These are phyloP conservation scores for Busseola fusca DNA, from an alignment of 2,888 invertebrate genomes.

Conservation along the genomic window DNA sequence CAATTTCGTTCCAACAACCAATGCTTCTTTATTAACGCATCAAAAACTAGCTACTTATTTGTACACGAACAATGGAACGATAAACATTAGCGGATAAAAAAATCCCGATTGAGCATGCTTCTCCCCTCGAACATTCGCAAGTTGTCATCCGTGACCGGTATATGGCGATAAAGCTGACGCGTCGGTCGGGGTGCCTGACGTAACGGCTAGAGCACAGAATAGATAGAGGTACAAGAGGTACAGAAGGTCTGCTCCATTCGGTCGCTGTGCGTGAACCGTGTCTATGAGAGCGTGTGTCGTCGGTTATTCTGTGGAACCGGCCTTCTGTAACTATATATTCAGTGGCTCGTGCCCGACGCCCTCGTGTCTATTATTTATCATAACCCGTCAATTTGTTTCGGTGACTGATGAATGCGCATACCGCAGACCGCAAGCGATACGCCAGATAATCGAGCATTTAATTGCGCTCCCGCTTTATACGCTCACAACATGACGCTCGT, in stretches of 20 bases:
- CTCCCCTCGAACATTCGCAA: conserved; percentile 51
- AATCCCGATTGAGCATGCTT: conserved; percentile 23
- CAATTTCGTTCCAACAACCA: conserved; percentile 28
- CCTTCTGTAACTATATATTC: conserved; percentile 12
- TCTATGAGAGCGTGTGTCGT: not conserved
- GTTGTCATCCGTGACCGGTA: conserved; percentile 56
- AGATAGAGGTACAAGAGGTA: not conserved
- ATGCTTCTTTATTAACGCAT: conserved; percentile 34
- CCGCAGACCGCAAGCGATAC: conserved; percentile 49
- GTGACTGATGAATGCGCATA: conserved; percentile 66
- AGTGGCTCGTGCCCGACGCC: conserved; percentile 12
- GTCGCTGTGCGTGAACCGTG: not conserved
- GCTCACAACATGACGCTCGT: conserved; percentile 27
- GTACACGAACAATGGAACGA: conserved; percentile 38
- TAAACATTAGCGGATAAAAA: conserved; percentile 46
- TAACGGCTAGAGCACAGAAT: not conserved
- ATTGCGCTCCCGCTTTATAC: conserved; percentile 51
- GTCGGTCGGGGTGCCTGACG: conserved; percentile 19
- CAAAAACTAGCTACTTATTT: conserved; percentile 38
- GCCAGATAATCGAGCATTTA: conserved; percentile 59
- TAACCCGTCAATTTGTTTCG: conserved; percentile 77
- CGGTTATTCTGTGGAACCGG: too few relatives aligned
- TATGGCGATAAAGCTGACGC: conserved; percentile 59
- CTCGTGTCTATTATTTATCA: conserved; percentile 73
- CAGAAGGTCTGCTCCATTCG: conserved; percentile 10